Evolutionary conservation across 2,797 vertebrate genomes (phyloP).

Genomic region (Oreochromis grahami): DNA sequence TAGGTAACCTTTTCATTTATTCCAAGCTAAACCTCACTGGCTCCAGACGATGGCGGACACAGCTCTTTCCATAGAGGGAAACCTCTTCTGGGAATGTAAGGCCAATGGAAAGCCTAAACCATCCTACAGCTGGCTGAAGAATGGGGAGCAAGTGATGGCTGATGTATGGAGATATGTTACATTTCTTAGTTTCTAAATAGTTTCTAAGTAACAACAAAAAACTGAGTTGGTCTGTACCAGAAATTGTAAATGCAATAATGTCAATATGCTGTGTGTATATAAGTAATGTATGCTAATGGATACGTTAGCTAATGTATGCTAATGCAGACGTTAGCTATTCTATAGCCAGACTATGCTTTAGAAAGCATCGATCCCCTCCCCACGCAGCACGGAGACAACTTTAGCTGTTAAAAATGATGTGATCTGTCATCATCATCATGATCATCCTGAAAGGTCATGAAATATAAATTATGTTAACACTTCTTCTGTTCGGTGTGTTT

Average conservation of each 20-base stretch:
- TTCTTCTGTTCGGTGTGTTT: conserved; percentile 23
- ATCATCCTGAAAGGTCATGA: conserved; percentile 29
- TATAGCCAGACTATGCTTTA: neutral
- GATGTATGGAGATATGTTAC: conserved; percentile 76
- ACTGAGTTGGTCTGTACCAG: too few species aligned
- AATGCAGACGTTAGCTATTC: neutral
- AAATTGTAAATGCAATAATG: neutral
- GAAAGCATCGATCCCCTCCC: neutral
- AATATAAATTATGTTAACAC: conserved; percentile 57
- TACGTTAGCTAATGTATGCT: neutral
- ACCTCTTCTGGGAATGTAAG: conserved; percentile 89
- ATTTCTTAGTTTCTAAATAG: neutral
- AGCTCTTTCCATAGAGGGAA: conserved; percentile 84
- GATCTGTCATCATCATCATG: conserved; percentile 7
- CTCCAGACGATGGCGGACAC: conserved; percentile 83
- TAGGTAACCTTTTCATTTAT: conserved; percentile 52
- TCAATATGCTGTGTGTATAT: neutral
- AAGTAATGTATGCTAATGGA: neutral
- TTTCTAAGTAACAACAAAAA: neutral
- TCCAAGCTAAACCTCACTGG: conserved; percentile 92
- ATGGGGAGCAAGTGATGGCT: conserved; percentile 78
- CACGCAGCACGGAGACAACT: conserved; percentile 6
- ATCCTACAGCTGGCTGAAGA: conserved; percentile 91
- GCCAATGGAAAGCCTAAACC: conserved; percentile 92
- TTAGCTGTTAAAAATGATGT: conserved; percentile 48